A percentile compares a stretch with the other conserved stretches of the same genome.
Evolutionary conservation across 2,797 vertebrate species (phyloP).

Genomic region (Antennarius maculatus): DNA sequence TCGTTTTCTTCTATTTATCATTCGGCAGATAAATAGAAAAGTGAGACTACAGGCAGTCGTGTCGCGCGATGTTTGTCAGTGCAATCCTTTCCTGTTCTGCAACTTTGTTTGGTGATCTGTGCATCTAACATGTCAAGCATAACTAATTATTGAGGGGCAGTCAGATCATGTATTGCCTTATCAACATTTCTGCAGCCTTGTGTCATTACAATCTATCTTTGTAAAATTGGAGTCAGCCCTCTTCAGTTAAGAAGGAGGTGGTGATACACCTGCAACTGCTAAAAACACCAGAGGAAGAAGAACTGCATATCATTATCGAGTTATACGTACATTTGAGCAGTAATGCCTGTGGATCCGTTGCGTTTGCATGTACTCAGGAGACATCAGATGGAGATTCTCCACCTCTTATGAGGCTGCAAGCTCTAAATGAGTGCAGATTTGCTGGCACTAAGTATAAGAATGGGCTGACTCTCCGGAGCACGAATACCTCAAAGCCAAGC

Average conservation of each 20-base stretch:
- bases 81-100: not conserved
- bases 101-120: slow-evolving; percentile 3
- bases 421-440: slow-evolving; percentile 34
- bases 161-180: too few species aligned
- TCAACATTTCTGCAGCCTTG: too few species aligned
- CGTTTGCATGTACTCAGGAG: not conserved
- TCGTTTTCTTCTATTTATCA: slow-evolving; percentile 61
- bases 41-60: slow-evolving; percentile 28
- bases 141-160: too few species aligned
- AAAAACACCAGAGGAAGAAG: not conserved
- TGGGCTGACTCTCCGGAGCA: slow-evolving; percentile 31
- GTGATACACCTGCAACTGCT: not conserved
- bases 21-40: slow-evolving; percentile 61
- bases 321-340: not conserved
- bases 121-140: not conserved
- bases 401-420: too few species aligned
- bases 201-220: too few species aligned
- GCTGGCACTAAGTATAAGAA: slow-evolving; percentile 24
- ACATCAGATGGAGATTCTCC: not conserved
- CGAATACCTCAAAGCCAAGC: slow-evolving; percentile 44
- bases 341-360: not conserved
- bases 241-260: not conserved
- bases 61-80: slow-evolving; percentile 7
- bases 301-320: not conserved
- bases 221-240: not conserved